Percentiles rank a stretch among this genome's conserved stretches.
phyloP scores from a whole-genome alignment of 1,140 invertebrate species.

The Drosophila obscura region DNA sequence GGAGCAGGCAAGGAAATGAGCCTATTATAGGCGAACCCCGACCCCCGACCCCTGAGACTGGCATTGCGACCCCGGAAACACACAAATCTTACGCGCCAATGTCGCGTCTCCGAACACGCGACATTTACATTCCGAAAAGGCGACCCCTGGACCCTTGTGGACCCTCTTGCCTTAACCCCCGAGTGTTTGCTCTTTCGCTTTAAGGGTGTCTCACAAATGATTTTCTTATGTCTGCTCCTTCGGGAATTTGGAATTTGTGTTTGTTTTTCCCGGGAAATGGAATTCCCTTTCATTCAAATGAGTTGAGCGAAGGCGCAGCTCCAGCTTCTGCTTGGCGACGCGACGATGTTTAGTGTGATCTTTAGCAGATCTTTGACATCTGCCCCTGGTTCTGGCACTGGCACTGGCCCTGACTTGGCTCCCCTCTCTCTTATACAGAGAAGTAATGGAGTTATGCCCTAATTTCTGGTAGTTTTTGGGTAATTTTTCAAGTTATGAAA shows the following conservation, averaged over 20 bases:
- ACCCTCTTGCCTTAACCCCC: constrained; percentile 6
- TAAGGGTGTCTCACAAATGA: constrained; percentile 57
- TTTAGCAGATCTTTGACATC: constrained; percentile 66
- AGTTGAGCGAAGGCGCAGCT: constrained; percentile 37
- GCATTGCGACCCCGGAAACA: constrained; percentile 53
- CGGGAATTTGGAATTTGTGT: constrained; percentile 61
- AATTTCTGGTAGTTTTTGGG: constrained; percentile 62
- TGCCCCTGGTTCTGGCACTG: constrained; percentile 31
- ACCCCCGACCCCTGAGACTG: constrained; percentile 10
- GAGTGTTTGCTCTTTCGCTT: constrained; percentile 4
- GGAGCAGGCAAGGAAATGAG: constrained; percentile 50
- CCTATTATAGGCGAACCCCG: constrained; percentile 38
- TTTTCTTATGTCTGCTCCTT: constrained; percentile 68
- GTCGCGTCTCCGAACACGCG: constrained; percentile 52
- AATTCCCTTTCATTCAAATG: constrained; percentile 61
- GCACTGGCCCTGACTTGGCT: constrained; percentile 1
- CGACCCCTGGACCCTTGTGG: constrained; percentile 6
- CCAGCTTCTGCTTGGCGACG: constrained; percentile 15
- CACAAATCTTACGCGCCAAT: constrained; percentile 71
- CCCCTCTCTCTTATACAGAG: background rate
- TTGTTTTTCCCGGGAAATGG: constrained; percentile 55
- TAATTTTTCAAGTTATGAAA: constrained; percentile 52
- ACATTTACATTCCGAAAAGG: constrained; percentile 37
- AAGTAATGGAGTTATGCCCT: constrained; percentile 60
- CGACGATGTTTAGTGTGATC: constrained; percentile 50